Conservation (phyloP, 2,888 invertebrate genomes). For the Caenorhabditis sp. region DNA sequence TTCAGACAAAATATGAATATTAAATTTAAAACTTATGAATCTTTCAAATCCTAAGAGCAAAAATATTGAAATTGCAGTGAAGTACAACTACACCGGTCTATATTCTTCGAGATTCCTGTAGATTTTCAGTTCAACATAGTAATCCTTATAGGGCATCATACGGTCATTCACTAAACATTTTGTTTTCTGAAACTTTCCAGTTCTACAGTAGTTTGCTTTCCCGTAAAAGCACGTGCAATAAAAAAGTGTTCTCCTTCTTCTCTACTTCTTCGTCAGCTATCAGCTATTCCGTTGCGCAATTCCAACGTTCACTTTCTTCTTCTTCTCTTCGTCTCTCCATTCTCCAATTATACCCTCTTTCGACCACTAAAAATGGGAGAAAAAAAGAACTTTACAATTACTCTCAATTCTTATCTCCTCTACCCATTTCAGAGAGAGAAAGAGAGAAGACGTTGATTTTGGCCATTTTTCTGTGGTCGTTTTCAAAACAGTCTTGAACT, state of each 20-base stretch:
- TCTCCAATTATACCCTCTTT: conserved; percentile 57
- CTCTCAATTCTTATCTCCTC: conserved; percentile 59
- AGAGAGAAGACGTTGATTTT: not conserved
- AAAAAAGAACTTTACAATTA: conserved; percentile 61
- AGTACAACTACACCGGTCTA: no score
- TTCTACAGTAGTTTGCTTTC: conserved; percentile 1
- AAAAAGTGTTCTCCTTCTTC: conserved; percentile 17
- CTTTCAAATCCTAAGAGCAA: no score
- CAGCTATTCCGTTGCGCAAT: conserved; percentile 59
- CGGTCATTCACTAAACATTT: no score
- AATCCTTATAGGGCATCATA: no score
- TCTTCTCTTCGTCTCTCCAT: not conserved
- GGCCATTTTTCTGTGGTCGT: conserved; percentile 11
- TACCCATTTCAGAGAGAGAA: conserved; percentile 47
- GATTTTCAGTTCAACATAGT: no score
- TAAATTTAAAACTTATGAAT: no score
- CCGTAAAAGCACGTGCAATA: conserved; percentile 27
- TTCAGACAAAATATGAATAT: no score
- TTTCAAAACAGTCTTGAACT: conserved; percentile 25
- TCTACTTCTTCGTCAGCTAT: conserved; percentile 35
- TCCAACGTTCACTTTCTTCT: conserved; percentile 42
- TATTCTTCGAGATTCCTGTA: no score
- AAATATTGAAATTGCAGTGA: no score
- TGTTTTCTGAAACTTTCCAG: conserved; percentile 6
- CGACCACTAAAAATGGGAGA: conserved; percentile 54